A percentile compares a stretch with the other conserved stretches of the same genome.
phyloP scores from a whole-genome alignment of 2,113 vertebrate species.

The Otis tarda region DNA sequence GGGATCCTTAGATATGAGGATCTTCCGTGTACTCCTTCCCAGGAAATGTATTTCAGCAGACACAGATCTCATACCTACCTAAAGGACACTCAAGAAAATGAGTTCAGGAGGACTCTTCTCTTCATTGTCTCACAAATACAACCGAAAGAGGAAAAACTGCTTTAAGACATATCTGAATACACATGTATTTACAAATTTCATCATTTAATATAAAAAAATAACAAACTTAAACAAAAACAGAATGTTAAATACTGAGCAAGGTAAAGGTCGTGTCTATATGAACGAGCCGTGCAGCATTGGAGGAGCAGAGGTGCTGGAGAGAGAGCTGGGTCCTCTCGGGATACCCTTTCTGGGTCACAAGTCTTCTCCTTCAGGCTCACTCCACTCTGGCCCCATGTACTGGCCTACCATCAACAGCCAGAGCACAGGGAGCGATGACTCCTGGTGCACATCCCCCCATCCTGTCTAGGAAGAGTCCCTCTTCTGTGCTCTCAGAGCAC shows the following conservation, averaged over 20 bases:
- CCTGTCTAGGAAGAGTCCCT: background rate
- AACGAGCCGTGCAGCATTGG: accelerated
- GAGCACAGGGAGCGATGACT: background rate
- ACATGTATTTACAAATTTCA: background rate
- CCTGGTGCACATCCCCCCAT: accelerated
- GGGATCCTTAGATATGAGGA: background rate
- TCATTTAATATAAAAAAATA: background rate
- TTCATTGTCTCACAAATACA: background rate
- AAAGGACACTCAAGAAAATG: background rate
- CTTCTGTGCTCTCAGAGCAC: accelerated
- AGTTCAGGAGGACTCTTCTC: background rate
- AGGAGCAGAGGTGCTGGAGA: background rate
- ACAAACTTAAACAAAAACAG: background rate
- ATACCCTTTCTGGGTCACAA: background rate
- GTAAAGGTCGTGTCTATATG: accelerated
- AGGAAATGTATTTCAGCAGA: background rate
- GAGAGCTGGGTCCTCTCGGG: background rate
- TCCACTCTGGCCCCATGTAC: background rate
- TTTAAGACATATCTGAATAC: background rate
- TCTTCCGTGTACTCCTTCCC: background rate
- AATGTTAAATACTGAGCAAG: background rate
- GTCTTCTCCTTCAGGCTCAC: background rate
- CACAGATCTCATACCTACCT: background rate
- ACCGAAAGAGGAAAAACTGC: background rate
- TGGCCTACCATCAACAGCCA: background rate